These are phyloP conservation scores for Leptodactylus fallax DNA, from an alignment of 2,797 vertebrate species.

Conservation along the genomic window DNA sequence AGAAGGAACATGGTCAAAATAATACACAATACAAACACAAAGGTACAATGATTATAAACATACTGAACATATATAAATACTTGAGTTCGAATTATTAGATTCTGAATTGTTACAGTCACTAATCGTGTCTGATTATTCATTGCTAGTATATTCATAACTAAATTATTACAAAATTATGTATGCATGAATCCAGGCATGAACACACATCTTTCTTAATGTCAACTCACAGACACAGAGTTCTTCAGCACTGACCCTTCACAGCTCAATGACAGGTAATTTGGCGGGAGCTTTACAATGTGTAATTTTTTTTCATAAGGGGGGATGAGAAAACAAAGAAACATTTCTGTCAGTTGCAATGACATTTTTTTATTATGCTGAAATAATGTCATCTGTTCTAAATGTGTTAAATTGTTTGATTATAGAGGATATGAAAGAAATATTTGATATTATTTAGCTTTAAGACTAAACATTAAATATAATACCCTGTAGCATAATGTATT, in stretches of 20 bases:
- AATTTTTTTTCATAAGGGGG: background rate
- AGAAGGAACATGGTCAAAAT: too few relatives aligned
- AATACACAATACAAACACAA: too few relatives aligned
- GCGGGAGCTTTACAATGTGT: background rate
- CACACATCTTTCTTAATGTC: conserved; percentile 21
- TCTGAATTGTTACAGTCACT: background rate
- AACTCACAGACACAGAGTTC: background rate
- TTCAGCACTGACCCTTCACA: background rate
- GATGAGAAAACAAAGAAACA: background rate
- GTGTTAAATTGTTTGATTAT: background rate
- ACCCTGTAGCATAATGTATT: background rate
- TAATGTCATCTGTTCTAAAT: background rate
- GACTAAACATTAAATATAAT: background rate
- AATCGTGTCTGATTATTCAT: background rate
- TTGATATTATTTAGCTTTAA: background rate
- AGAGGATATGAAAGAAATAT: background rate
- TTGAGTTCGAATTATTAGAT: too few relatives aligned
- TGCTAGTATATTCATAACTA: background rate
- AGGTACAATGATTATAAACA: too few relatives aligned
- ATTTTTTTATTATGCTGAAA: background rate
- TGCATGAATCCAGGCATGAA: conserved; percentile 14
- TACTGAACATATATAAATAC: too few relatives aligned
- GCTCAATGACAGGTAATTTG: conserved; percentile 15
- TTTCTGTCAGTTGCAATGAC: background rate
- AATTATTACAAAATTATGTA: background rate